A percentile compares a stretch with the other conserved stretches of the same genome.
These are phyloP conservation scores for Leptonema lineaticorne DNA, from an alignment of 1,140 invertebrate genomes.

Conservation along the genomic window DNA sequence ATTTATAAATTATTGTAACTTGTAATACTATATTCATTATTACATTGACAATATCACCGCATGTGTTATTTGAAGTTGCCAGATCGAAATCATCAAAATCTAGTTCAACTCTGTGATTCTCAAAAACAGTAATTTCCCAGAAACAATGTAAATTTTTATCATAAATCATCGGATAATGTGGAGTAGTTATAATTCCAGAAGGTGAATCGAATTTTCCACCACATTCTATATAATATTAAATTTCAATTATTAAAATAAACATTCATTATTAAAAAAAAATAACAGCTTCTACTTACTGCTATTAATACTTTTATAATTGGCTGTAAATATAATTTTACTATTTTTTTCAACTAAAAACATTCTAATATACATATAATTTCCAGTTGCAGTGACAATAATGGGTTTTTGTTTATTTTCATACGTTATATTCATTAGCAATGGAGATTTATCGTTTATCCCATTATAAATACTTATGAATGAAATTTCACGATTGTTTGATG, in stretches of 20 bases:
- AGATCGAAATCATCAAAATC: constrained; percentile 61
- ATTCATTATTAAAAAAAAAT: constrained; percentile 68
- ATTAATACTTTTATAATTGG: no score
- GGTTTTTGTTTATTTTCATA: no score
- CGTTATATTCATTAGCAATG: no score
- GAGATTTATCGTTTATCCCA: no score
- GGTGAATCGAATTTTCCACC: constrained; percentile 54
- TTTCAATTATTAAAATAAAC: constrained; percentile 71
- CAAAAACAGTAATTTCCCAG: constrained; percentile 71
- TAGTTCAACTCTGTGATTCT: constrained; percentile 60
- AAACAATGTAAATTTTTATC: constrained; percentile 67
- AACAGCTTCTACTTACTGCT: no score
- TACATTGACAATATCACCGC: constrained; percentile 33
- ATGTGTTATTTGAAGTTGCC: constrained; percentile 19
- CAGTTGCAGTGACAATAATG: no score
- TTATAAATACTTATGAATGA: constrained; percentile 65
- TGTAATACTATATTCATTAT: not conserved
- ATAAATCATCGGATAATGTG: constrained; percentile 77
- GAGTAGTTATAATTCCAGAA: constrained; percentile 63
- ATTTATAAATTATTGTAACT: not conserved
- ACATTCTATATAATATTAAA: constrained; percentile 62
- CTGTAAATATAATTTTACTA: no score
- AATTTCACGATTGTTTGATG: no score
- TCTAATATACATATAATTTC: no score
- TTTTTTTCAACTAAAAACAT: no score